Conservation (phyloP, 1,140 invertebrate genomes). For the Drosophila melanogaster region Release_6_plus_ISO1_MT NT_033777.3:6803501-6804000, state of each 20-base stretch:
- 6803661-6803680: too few species aligned
- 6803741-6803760: neutral
- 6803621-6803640: too few species aligned
- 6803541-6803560: neutral
- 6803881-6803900: constrained; percentile 50
- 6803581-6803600: too few species aligned
- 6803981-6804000: constrained; percentile 81
- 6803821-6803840: constrained; percentile 25
- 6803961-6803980: constrained; percentile 82
- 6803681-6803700: too few species aligned
- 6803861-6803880: constrained; percentile 79
- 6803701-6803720: too few species aligned
- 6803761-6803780: neutral
- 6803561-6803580: neutral
- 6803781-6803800: constrained; percentile 26
- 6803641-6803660: too few species aligned
- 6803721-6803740: neutral
- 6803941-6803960: constrained; percentile 62
- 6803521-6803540: neutral
- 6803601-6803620: too few species aligned
- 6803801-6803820: constrained; percentile 29
- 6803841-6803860: constrained; percentile 75
- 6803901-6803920: constrained; percentile 27
- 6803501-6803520: constrained; percentile 47
- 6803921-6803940: constrained; percentile 32